Percentiles rank a stretch among this genome's conserved stretches.
Evolutionary conservation across 2,113 vertebrate species (phyloP).

Genomic region (Boulengeromyrus knoepffleri): DNA sequence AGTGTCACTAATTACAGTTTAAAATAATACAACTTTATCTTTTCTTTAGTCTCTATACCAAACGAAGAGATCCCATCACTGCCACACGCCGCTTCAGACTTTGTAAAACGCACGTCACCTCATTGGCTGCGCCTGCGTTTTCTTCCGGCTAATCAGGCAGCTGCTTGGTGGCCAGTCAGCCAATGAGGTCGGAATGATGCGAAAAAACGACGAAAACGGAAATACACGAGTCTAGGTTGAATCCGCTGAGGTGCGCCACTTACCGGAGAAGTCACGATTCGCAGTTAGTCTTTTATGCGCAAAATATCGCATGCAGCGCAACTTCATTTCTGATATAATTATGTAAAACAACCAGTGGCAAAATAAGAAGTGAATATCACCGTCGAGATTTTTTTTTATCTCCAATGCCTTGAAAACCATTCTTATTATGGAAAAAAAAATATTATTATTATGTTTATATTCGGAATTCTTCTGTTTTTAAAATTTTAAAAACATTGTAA

Average conservation of each 20-base stretch:
- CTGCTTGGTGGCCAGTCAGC: neutral
- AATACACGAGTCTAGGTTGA: neutral
- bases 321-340: neutral
- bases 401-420: neutral
- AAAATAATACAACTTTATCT: neutral
- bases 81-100: conserved; percentile 23
- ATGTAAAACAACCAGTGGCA: neutral
- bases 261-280: neutral
- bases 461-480: neutral
- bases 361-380: neutral
- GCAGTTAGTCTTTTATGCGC: neutral
- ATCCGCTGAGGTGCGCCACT: neutral
- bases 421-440: neutral
- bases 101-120: conserved; percentile 58
- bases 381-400: neutral
- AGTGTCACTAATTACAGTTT: neutral
- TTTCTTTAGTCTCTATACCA: neutral
- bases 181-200: conserved; percentile 38
- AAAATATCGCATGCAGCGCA: neutral
- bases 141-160: conserved; percentile 37
- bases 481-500: neutral
- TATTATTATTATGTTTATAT: neutral
- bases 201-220: conserved; percentile 54
- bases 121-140: conserved; percentile 46
- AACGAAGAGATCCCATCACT: neutral